These are phyloP conservation scores for Deroplatys truncata DNA, from an alignment of 2,888 invertebrate species.

Conservation along the genomic window DNA sequence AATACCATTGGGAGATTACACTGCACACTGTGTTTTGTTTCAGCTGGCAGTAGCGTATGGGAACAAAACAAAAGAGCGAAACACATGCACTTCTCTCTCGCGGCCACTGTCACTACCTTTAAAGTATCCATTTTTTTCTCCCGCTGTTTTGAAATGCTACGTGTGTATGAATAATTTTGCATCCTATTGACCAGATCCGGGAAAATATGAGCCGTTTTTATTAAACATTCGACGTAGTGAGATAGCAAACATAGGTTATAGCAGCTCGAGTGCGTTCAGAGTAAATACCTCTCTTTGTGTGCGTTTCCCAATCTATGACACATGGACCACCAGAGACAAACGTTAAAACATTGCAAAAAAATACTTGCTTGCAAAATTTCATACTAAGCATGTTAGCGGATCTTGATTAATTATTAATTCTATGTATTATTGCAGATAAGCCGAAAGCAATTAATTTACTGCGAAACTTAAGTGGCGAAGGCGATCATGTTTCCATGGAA, in stretches of 20 bases:
- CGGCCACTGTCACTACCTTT: neutral
- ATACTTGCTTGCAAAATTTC: too few species aligned
- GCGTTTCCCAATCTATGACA: neutral
- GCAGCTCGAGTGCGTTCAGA: neutral
- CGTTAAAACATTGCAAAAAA: too few species aligned
- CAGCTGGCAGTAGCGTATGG: neutral
- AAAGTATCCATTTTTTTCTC: neutral
- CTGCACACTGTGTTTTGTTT: neutral
- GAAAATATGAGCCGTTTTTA: neutral
- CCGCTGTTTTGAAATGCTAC: neutral
- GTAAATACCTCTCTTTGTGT: neutral
- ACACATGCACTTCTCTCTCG: neutral
- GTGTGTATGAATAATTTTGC: neutral
- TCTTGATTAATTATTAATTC: too few species aligned
- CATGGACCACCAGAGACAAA: neutral
- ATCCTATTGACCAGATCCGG: neutral
- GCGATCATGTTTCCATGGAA: too few species aligned
- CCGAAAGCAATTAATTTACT: too few species aligned
- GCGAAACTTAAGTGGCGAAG: too few species aligned
- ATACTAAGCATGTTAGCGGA: too few species aligned
- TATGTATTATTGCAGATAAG: too few species aligned
- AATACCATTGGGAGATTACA: neutral
- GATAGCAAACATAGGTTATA: neutral
- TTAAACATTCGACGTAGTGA: neutral
- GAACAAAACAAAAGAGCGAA: neutral